Base-by-base conservation (phyloP, 2,888 invertebrate genomes). In the Slavum lentiscoides region DNA sequence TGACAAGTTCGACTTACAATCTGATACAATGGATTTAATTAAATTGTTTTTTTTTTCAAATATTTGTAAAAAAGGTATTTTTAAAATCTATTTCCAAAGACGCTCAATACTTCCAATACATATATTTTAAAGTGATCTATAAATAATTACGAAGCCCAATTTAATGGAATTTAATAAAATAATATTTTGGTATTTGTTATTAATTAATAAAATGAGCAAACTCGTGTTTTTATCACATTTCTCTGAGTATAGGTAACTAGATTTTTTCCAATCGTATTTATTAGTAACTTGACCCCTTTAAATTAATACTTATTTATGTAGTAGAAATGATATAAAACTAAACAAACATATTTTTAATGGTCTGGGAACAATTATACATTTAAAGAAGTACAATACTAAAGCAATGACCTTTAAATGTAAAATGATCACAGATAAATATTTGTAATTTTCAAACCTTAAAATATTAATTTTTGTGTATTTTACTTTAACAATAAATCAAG, bases 201-300 rank as follows among this genome's bases (percentile, higher is more conserved):
- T 74, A 64, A 67, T 75, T 64, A 72, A 62, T 53, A 80, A 70
- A 80, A 80, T 80, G 80, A 80, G 80, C 80, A 80, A 80, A 67
- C 67, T 37, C 39, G 70, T 72, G 64, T 72, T 80, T 58, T 70
- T 80, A 80, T 80, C 80, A 80, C 80, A 80, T 80, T 64, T 80
- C 70, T 80, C 64, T 72, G 70, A 72, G 55, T 80, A 49, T 49
- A 80, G 80, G 80, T 80, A 80, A 80, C 80, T 80, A 72, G 49
- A 70, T 58, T 64, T 76, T n/a, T 72, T 64, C 64, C 55, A 72
- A 72, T 72, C 72, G 64, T 64, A 72, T 72, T 23, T 72, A 76
- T 76, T 76, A 80, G 80, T 80, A 80, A 80, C 80, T 80, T 80
- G 39, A 72, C 70, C 80, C 80, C 17, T 80, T 64, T 55, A 23